Base-by-base conservation (phyloP, 2,888 invertebrate genomes). In the Andrena hattorfiana region DNA sequence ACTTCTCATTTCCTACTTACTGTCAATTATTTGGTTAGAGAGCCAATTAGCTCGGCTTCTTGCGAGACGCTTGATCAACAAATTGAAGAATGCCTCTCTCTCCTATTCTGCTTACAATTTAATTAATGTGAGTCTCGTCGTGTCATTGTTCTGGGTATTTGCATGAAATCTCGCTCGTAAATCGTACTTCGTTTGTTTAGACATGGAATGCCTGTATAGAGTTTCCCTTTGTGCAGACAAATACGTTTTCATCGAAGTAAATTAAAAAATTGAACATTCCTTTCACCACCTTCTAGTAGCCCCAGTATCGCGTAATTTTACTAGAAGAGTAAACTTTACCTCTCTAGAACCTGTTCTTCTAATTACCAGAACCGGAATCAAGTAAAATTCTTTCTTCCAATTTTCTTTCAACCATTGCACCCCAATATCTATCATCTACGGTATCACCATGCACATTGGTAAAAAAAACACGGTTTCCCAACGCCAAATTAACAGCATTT, bases 1-100 rank as follows among this genome's bases (percentile, higher is more conserved):
- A 83, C 81, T 83, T 70, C 71, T 81, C 82, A 83, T 83, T 83
- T 83, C 82, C 82, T 83, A 81, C 82, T 83, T 83, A 83, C 81
- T 83, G 75, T 83, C 82, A 83, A 83, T 83, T 83, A 81, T 83
- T 83, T 75, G 75, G 82, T 83, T 81, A 82, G 82, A 81, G 82
- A 83, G 82, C 81, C 81, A 83, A 83, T 83, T 83, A 83, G 59
- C 81, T 83, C 67, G 56, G 75, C 56, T 79, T 62, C 74, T 79
- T 74, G 67, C 70, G 73, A 79, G 69, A 51, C 49, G 81, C 60
- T 68, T 75, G 81, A 81, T 76, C 75, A 76, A 81, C 82, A 75
- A 83, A 83, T 83, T 68, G 82, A 74, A 82, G 74, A 80, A 82
- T 70, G 73, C 20, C 56, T 56, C 56, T 54, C 54, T 80, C 74